Evolutionary conservation across 2,113 vertebrate species (phyloP).

Genomic region (Neotoma lepida): DNA sequence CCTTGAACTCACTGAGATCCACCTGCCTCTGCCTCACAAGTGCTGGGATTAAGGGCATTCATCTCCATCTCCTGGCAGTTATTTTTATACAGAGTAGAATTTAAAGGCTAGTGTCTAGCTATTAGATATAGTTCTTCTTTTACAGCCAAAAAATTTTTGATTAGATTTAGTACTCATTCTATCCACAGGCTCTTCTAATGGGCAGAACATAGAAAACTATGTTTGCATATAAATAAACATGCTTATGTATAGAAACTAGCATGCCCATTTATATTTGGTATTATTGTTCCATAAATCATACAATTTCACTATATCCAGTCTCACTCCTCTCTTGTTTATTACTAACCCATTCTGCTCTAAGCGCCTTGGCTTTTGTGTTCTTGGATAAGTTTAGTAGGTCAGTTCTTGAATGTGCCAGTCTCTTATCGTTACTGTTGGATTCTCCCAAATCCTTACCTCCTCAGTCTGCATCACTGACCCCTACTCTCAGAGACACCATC

Average conservation of each 20-base stretch:
- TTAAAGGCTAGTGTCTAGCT: neutral
- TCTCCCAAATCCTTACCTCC: neutral
- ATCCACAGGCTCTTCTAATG: neutral
- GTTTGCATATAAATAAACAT: neutral
- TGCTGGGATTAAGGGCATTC: too few relatives aligned
- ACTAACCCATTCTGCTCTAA: neutral
- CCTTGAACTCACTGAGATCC: too few relatives aligned
- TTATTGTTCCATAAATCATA: neutral
- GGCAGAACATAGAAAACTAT: neutral
- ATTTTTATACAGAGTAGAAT: neutral
- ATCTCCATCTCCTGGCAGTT: neutral
- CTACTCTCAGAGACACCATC: neutral
- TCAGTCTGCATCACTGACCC: neutral
- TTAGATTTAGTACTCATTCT: neutral
- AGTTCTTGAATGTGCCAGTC: neutral
- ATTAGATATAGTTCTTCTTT: neutral
- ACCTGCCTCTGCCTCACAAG: too few relatives aligned
- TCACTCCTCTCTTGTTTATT: neutral
- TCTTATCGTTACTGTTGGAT: neutral
- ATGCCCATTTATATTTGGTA: neutral
- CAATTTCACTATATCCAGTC: neutral
- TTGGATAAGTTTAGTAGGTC: neutral
- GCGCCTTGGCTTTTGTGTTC: neutral
- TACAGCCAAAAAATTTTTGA: neutral
- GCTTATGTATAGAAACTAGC: neutral